Evolutionary conservation across 2,797 vertebrate genomes (phyloP).

Genomic region (Geranospiza caerulescens): DNA sequence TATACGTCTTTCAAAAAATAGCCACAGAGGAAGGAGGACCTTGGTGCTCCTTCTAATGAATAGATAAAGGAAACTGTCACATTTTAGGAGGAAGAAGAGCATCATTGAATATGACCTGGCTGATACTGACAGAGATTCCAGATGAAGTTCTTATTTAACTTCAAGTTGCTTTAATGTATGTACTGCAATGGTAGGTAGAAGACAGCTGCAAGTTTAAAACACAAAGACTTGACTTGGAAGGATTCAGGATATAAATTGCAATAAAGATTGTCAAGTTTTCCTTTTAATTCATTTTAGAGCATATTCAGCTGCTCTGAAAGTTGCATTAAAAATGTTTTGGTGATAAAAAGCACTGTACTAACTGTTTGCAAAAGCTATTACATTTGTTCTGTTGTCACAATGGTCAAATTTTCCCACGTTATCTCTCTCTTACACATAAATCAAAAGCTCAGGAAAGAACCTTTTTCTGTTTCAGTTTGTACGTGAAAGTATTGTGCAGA

Average conservation of each 20-base stretch:
- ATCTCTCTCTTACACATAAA: background rate
- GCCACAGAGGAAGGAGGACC: background rate
- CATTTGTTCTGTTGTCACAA: background rate
- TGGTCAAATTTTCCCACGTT: background rate
- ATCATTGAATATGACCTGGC: background rate
- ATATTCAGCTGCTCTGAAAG: background rate
- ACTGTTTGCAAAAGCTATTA: background rate
- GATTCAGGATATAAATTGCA: background rate
- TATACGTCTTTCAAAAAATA: background rate
- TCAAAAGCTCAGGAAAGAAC: background rate
- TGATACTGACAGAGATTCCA: background rate
- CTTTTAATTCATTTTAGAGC: background rate
- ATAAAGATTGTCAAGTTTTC: background rate
- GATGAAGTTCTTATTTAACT: background rate
- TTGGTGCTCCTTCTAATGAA: background rate
- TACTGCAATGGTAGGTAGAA: background rate
- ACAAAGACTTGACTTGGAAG: background rate
- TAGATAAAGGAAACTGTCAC: background rate
- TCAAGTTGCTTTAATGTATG: background rate
- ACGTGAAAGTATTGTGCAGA: slow-evolving; percentile 75
- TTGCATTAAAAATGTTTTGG: background rate
- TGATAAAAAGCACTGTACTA: background rate
- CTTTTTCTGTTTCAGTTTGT: slow-evolving; percentile 73
- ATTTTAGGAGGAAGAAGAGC: background rate
- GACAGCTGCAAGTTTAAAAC: background rate